Conservation (phyloP, 2,888 invertebrate species). For the Euplagia quadripunctaria region DNA sequence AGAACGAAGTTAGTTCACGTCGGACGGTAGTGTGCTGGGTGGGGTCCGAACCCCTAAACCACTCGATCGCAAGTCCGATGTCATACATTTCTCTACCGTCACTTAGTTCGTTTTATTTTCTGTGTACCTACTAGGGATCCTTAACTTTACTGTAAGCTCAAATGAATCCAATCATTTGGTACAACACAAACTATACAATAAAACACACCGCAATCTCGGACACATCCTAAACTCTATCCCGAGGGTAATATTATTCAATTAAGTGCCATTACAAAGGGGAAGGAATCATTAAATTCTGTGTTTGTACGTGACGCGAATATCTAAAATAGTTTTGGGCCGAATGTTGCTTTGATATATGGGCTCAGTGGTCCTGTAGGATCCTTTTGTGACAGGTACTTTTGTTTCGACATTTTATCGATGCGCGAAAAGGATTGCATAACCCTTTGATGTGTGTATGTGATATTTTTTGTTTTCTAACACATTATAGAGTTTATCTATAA, state of each 20-base stretch:
- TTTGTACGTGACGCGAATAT: constrained; percentile 35
- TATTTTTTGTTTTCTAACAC: background rate
- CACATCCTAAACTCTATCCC: constrained; percentile 40
- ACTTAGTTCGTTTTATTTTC: background rate
- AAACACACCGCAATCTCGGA: constrained; percentile 11
- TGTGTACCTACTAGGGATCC: background rate
- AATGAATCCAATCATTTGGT: background rate
- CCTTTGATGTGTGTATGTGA: constrained; percentile 5
- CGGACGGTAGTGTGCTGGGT: too few relatives aligned
- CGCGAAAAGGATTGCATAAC: constrained; percentile 28
- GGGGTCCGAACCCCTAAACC: background rate
- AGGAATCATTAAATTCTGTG: constrained; percentile 50
- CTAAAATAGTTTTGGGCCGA: constrained; percentile 47
- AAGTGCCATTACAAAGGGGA: constrained; percentile 29
- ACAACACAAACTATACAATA: constrained; percentile 11
- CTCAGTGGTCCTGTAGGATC: constrained; percentile 24
- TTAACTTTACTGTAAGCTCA: background rate
- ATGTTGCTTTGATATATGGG: constrained; percentile 48
- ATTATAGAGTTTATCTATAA: too few relatives aligned
- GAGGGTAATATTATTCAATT: constrained; percentile 61
- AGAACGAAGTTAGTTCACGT: too few relatives aligned
- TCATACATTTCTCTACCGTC: background rate
- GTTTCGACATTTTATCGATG: constrained; percentile 34
- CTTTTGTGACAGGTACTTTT: constrained; percentile 41
- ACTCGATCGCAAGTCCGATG: background rate